Conservation (phyloP, 1,140 invertebrate genomes). For the Aphidius gifuensis region DNA sequence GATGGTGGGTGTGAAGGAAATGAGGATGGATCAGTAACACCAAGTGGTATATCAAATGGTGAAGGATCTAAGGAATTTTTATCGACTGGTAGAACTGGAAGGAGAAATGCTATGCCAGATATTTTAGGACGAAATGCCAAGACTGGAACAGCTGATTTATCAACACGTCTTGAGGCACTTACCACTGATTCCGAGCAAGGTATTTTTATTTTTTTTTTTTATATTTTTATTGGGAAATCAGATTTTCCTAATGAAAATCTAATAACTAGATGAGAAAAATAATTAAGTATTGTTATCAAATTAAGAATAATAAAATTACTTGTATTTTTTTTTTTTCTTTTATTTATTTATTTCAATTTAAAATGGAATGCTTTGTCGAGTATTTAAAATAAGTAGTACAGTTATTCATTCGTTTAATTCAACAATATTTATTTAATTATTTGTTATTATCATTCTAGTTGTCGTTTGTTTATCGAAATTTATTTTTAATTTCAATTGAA, state of each 20-base stretch:
- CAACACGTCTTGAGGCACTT: slow-evolving; percentile 65
- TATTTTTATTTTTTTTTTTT: neutral
- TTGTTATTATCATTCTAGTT: no score
- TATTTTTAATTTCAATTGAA: no score
- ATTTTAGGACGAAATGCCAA: slow-evolving; percentile 65
- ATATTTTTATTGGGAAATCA: neutral
- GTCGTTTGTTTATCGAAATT: no score
- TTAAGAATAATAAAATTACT: neutral
- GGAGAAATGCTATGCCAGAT: slow-evolving; percentile 76
- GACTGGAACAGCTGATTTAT: slow-evolving; percentile 68
- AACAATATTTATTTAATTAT: no score
- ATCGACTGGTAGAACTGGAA: slow-evolving; percentile 72
- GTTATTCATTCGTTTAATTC: no score
- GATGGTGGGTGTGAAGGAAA: slow-evolving; percentile 32
- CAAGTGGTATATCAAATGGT: slow-evolving; percentile 39
- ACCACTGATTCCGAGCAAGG: slow-evolving; percentile 55
- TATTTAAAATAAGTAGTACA: no score
- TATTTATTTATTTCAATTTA: no score
- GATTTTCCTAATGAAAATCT: neutral
- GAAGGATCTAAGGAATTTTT: slow-evolving; percentile 66
- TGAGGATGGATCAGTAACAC: slow-evolving; percentile 38
- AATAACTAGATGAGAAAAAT: neutral
- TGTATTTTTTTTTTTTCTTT: no score
- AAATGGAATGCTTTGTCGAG: no score
- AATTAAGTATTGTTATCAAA: neutral